Conservation (phyloP, 2,888 invertebrate species). For the Phyto melanocephala region DNA sequence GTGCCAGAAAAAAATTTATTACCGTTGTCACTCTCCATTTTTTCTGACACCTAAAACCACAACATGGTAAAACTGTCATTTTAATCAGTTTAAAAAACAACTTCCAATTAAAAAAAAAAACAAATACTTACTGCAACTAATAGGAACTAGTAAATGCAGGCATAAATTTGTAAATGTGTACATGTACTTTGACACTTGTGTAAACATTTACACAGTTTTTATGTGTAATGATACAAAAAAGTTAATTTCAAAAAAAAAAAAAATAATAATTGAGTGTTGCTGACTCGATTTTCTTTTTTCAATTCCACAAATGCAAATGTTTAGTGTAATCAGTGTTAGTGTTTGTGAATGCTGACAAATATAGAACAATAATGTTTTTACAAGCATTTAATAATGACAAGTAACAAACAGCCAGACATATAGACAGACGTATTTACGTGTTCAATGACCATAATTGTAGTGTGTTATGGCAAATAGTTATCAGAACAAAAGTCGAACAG, state of each 20-base stretch:
- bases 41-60: not conserved
- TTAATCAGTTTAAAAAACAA: constrained; percentile 17
- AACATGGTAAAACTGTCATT: constrained; percentile 13
- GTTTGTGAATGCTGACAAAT: not conserved
- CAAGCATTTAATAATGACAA: constrained; percentile 40
- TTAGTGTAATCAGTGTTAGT: constrained; percentile 11
- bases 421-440: constrained; percentile 14
- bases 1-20: not conserved
- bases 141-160: too few relatives aligned
- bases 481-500: not conserved
- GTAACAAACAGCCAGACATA: constrained; percentile 39
- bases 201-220: constrained; percentile 35
- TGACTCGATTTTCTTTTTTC: not conserved
- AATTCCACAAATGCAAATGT: not conserved
- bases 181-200: not conserved
- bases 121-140: not conserved
- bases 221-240: not conserved
- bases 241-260: constrained; percentile 1
- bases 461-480: constrained; percentile 5
- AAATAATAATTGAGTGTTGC: not conserved
- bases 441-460: constrained; percentile 54
- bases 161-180: not conserved
- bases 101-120: not conserved
- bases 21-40: not conserved
- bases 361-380: not conserved